Evolutionary conservation across 2,113 vertebrate genomes (phyloP).

Genomic region (Nestor notabilis): DNA sequence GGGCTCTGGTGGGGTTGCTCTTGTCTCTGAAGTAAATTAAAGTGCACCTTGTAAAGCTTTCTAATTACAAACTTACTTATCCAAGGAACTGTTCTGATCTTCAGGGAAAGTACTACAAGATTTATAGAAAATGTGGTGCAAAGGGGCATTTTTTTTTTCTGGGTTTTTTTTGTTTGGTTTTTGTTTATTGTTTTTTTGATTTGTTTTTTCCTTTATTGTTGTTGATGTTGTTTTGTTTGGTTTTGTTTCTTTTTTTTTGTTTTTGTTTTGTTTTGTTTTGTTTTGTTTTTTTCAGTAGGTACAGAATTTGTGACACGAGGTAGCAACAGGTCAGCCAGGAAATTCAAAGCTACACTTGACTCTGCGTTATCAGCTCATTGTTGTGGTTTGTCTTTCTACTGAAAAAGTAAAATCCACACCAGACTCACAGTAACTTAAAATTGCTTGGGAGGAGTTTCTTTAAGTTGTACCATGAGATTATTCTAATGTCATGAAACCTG

Average conservation of each 20-base stretch:
- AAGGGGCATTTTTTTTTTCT: too few species aligned
- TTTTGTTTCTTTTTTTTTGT: neutral
- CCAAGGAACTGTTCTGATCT: neutral
- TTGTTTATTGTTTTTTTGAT: too few species aligned
- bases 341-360: neutral
- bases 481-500: neutral
- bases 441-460: neutral
- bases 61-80: neutral
- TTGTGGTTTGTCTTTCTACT: neutral
- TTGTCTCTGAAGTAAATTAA: neutral
- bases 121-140: neutral
- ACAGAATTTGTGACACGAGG: neutral
- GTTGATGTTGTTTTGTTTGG: accelerated
- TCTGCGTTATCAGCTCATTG: neutral
- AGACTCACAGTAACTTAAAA: neutral
- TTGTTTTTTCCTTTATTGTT: too few species aligned
- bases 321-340: neutral
- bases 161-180: neutral
- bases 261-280: neutral
- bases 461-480: neutral
- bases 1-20: neutral
- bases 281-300: neutral
- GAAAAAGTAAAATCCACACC: neutral
- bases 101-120: neutral
- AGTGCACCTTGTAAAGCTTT: neutral